A percentile compares a stretch with the other conserved stretches of the same genome.
Evolutionary conservation across 2,113 vertebrate species (phyloP).

Genomic region (Chloropsis hardwickii): DNA sequence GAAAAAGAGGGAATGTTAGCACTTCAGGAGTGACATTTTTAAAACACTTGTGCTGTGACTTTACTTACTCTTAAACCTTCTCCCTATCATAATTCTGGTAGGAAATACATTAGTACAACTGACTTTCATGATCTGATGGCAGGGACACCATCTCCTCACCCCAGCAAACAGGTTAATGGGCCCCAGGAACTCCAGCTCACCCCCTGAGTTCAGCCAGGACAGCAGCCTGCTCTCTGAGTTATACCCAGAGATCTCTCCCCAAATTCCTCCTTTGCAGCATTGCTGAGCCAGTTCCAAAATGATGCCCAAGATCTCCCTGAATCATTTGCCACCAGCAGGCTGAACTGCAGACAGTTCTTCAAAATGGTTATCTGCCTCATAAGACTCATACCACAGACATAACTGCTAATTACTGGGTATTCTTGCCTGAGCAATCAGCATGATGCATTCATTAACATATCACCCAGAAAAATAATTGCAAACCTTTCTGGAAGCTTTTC

Average conservation of each 20-base stretch:
- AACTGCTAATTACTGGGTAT: constrained; percentile 30
- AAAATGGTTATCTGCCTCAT: constrained; percentile 4
- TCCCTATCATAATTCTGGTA: background rate
- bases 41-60: background rate
- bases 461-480: constrained; percentile 14
- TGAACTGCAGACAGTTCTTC: background rate
- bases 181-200: background rate
- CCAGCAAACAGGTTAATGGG: background rate
- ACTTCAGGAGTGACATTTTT: background rate
- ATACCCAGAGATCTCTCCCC: background rate
- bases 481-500: background rate
- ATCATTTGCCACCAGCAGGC: background rate
- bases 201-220: background rate
- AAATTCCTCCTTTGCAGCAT: background rate
- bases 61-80: background rate
- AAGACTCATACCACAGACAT: constrained; percentile 2
- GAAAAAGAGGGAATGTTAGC: background rate
- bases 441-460: constrained; percentile 26
- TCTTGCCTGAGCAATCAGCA: constrained; percentile 38
- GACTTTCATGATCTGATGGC: background rate
- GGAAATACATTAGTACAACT: background rate
- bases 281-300: background rate
- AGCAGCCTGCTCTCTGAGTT: background rate
- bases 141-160: background rate
- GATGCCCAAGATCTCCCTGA: background rate